Evolutionary conservation across 2,888 invertebrate genomes (phyloP).

Genomic region (Epiblema foenella): DNA sequence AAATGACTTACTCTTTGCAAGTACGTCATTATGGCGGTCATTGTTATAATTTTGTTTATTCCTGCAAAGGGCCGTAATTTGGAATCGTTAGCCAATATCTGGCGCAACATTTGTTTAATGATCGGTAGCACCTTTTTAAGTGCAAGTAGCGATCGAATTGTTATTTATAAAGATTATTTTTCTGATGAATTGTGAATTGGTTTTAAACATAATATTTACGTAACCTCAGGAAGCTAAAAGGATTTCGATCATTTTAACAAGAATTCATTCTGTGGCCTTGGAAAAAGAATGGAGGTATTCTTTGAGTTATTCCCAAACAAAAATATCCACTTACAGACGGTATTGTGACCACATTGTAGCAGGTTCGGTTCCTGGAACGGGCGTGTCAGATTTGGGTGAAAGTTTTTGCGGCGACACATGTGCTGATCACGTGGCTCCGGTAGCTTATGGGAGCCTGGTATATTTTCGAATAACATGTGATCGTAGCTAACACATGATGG

Average conservation of each 20-base stretch:
- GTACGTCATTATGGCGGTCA: constrained; percentile 51
- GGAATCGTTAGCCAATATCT: constrained; percentile 70
- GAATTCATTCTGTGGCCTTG: constrained; percentile 9
- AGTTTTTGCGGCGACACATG: constrained; percentile 56
- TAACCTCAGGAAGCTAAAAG: neutral
- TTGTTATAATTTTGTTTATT: constrained; percentile 74
- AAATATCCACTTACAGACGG: constrained; percentile 36
- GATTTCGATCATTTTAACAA: constrained; percentile 17
- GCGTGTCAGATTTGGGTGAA: constrained; percentile 61
- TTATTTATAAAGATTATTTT: neutral
- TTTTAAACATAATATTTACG: constrained; percentile 15
- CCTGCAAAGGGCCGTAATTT: constrained; percentile 62
- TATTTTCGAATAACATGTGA: constrained; percentile 27
- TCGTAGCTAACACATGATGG: constrained; percentile 6
- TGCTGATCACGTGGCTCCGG: constrained; percentile 34
- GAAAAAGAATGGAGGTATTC: constrained; percentile 24
- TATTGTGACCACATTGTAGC: constrained; percentile 48
- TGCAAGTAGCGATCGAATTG: constrained; percentile 9
- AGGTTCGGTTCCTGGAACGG: constrained; percentile 60
- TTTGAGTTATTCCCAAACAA: constrained; percentile 33
- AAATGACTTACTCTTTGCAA: constrained; percentile 60
- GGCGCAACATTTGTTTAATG: constrained; percentile 47
- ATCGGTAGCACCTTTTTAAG: constrained; percentile 30
- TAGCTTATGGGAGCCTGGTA: constrained; percentile 31
- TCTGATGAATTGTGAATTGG: constrained; percentile 1